Evolutionary conservation across 2,888 invertebrate genomes (phyloP), one percentile per base, ranked within the genome.

Genomic region (Cheilosia scutellata): DNA sequence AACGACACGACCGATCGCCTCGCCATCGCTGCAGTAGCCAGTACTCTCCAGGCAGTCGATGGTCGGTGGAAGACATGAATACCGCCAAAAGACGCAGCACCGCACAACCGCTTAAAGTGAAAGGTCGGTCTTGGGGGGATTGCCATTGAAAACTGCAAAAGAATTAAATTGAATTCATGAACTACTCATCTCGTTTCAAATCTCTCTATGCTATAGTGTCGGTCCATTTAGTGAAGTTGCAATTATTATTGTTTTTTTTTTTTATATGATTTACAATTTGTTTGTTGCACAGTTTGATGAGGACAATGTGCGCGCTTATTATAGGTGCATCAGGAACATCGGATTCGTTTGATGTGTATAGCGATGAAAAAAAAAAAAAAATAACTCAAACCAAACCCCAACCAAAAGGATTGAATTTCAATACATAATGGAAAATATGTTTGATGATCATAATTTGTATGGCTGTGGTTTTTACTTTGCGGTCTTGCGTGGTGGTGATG

Each of bases 141-240:
- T 74, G 74, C 60, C 40, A 60, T 72, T 66, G 72, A 68, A 66
- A 72, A 51, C 11, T 4, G 37, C 25, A 58, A 65, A 65, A 68
- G 44, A 77, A 55, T 68, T 55, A 53, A 77, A 77, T 77, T 77
- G 62, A 77, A 77, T 77, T 74, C 66, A 75, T 80, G 80, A 60
- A 80, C 62, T 75, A 80, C 62, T 75, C 75, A 80, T 68, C 55
- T 80, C 60, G 60, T 55, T 66, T 66, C 47, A 55, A 62, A 53
- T 37, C 44, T 37, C 4, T n/a, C 31, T n/a, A 20, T 20, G n/a
- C 31, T 55, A n/a, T 44, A 53, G 63, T 27, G 42, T 80, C 53
- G 62, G 60, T 60, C 60, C 68, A 68, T 77, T 79, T 74, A 68
- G 60, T 68, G 75, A 47, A 63, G 62, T 75, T 80, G 75, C 62